Evolutionary conservation across 2,888 invertebrate genomes (phyloP), one percentile per base, ranked within the genome.

Genomic region (Beris chalybata): DNA sequence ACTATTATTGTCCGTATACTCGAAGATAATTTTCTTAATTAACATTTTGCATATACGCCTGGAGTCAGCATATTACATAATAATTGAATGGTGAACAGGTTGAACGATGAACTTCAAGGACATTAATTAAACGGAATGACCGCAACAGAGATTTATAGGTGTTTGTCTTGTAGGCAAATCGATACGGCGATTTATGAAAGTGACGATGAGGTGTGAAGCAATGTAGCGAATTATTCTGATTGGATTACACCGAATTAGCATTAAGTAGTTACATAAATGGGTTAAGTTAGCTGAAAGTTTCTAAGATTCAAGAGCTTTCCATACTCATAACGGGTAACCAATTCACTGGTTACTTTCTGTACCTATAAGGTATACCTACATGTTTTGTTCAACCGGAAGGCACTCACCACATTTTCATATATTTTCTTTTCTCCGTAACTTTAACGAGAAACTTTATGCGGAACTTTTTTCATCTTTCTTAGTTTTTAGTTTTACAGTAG

Each of bases 201-300:
- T 45, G 57, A 57, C 15, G 57, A 57, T 57, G 44, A 57, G 45
- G 57, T 57, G 57, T 57, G 57, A 57, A 57, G 43, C 44, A 57
- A 57, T 29, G 44, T 45, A 12, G 31, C n/a, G 3, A 15, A 45
- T 57, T 15, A 57, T 22, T 12, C 31, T 12, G 54, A 29, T 54
- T 30, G 31, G 9, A 50, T 50, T 13, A 29, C 29, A 15, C n/a
- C 5, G n/a, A 50, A 50, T 50, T 50, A 50, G 15, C n/a, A 50
- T 50, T 15, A 15, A 50, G 15, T 38, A 38, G 38, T 38, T 38
- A 38, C 38, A 38, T 2, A 38, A 38, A 38, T 38, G 9, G 22
- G 22, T 22, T 22, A 22, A 22, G 22, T 22, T 22, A 22, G 22
- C 22, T 22, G 22, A 22, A 22, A 22, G 22, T 22, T 38, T 38